Evolutionary conservation across 92 coral and sea anemone genomes (phyloP), one percentile per base, ranked within the genome.

Genomic region (Isaurus tuberculatus): DNA sequence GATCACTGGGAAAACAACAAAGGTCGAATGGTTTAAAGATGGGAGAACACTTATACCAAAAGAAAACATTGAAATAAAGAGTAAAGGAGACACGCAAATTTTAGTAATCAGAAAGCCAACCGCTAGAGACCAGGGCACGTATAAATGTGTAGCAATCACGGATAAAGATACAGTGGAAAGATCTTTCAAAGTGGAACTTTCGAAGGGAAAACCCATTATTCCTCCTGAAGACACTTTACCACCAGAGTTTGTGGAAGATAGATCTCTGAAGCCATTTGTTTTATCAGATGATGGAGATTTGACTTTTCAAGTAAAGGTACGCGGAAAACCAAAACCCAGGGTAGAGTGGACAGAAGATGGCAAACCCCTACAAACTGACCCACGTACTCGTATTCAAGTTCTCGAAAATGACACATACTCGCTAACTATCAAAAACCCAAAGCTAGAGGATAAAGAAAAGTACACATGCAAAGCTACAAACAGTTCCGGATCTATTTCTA

Each of bases 301-400:
- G 0, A 91, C 91, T 70, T 86, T 97, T 5, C 95, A 94, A 40
- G 93, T 92, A 20, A 88, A 94, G 80, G 80, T 92, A 30, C 28
- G 65, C 15, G 99, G 96, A 15, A 91, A 90, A 44, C 98, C 99
- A 26, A 92, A 88, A 44, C 96, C 99, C 4, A 88, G 80, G 22
- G 85, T 96, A 23, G 94, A 94, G 79, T 96, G 99, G 99, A 84
- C 81, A 53, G 84, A 92, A 85, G 91, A 86, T 37, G 91, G 75
- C 31, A 83, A 80, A 37, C 80, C 65, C 20, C 40, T 87, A 13
- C 44, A 26, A 40, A 58, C 72, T 5, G 67, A 53, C 68, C 20
- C 84, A 9, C 87, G 72, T 11, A 90, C 78, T 34, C 85, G 51
- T 13, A 83, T 75, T 83, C 93, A 94, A 80, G 75, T 82, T 48